phyloP scores from a whole-genome alignment of 2,888 invertebrate species.

The Hyles lineata region DNA sequence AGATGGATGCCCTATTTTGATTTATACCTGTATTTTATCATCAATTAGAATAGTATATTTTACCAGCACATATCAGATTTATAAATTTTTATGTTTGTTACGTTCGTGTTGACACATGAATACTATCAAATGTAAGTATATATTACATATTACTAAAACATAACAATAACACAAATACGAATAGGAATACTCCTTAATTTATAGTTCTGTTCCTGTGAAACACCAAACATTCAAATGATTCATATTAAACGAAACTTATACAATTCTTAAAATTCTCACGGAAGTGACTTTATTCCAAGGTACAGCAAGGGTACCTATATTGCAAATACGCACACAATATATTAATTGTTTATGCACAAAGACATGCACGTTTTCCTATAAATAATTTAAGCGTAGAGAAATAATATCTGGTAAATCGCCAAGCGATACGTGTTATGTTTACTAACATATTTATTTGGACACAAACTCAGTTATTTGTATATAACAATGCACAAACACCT shows the following conservation, averaged over 20 bases:
- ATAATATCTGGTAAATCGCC: conserved; percentile 50
- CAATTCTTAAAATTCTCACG: not conserved
- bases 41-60: too few relatives aligned
- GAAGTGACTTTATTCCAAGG: conserved; percentile 9
- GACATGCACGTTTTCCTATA: conserved; percentile 30
- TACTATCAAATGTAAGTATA: too few relatives aligned
- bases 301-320: not conserved
- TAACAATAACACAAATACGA: too few relatives aligned
- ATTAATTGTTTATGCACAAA: conserved; percentile 6
- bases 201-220: not conserved
- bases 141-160: too few relatives aligned
- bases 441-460: conserved; percentile 26
- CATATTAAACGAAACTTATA: not conserved
- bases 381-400: conserved; percentile 39
- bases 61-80: too few relatives aligned
- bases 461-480: conserved; percentile 18
- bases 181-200: too few relatives aligned
- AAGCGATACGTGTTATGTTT: conserved; percentile 41
- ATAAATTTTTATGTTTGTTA: too few relatives aligned
- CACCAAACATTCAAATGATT: not conserved
- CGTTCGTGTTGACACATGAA: too few relatives aligned
- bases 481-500: not conserved
- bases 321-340: conserved; percentile 7
- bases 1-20: too few relatives aligned
- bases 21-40: too few relatives aligned